Evolutionary conservation across 2,113 vertebrate genomes (phyloP).

Genomic region (Leptobrachium ailaonicum): DNA sequence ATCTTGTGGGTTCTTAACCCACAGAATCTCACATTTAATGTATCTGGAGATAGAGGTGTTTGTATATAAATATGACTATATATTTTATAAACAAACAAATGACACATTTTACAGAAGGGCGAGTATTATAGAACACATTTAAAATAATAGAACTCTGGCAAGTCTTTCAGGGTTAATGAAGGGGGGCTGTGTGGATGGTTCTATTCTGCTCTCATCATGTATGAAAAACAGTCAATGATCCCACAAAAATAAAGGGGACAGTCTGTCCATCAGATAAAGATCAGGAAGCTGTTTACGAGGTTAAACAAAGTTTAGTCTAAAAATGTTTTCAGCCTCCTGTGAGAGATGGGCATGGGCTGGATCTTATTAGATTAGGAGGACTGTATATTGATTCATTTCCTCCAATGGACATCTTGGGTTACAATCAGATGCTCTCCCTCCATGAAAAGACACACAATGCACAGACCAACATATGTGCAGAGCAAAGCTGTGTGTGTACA

Average conservation of each 20-base stretch:
- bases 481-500: no score
- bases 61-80: no score
- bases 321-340: constrained; percentile 26
- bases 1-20: no score
- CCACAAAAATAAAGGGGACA: constrained; percentile 15
- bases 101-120: no score
- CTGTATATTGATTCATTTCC: constrained; percentile 29
- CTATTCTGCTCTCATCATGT: no score
- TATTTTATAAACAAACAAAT: no score
- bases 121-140: no score
- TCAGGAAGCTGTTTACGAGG: constrained; percentile 42
- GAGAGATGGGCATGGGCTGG: constrained; percentile 26
- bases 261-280: constrained; percentile 23
- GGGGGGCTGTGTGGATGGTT: no score
- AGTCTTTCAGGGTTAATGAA: no score
- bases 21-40: no score
- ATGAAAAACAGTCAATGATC: background rate
- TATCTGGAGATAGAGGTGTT: no score
- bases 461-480: background rate
- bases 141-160: background rate
- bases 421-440: constrained; percentile 20
- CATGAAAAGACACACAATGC: background rate
- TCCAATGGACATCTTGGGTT: constrained; percentile 32
- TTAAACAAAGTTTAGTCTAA: constrained; percentile 43
- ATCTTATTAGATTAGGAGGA: constrained; percentile 45